These are phyloP conservation scores for Pyrrhia umbra DNA, from an alignment of 2,888 invertebrate species.

Conservation along the genomic window DNA sequence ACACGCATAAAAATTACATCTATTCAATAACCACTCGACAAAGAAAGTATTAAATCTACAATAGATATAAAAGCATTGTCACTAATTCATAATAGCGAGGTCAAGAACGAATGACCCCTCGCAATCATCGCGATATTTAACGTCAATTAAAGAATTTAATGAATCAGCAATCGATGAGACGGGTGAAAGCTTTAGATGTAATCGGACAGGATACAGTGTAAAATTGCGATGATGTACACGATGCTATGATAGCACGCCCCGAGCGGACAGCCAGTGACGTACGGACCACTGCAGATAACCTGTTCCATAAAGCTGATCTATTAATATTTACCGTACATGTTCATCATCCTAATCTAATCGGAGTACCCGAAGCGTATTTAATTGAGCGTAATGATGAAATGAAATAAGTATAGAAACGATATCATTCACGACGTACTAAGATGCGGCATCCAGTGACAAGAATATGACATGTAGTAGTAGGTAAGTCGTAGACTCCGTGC, in stretches of 20 bases:
- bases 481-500: constrained; percentile 65
- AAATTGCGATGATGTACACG: constrained; percentile 68
- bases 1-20: constrained; percentile 27
- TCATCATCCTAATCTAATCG: constrained; percentile 65
- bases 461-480: constrained; percentile 75
- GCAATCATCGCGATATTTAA: constrained; percentile 78
- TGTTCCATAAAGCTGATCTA: constrained; percentile 62
- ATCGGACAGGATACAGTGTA: constrained; percentile 76
- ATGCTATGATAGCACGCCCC: constrained; percentile 59
- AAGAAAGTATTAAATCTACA: constrained; percentile 61
- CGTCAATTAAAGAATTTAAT: constrained; percentile 85
- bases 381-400: constrained; percentile 70
- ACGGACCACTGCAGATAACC: constrained; percentile 65
- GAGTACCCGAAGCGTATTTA: constrained; percentile 65
- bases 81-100: constrained; percentile 80
- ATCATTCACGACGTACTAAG: constrained; percentile 61
- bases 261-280: constrained; percentile 64
- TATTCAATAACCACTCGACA: constrained; percentile 48
- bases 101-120: constrained; percentile 80
- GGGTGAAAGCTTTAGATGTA: constrained; percentile 84
- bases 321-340: constrained; percentile 65
- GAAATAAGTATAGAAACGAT: constrained; percentile 62
- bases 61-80: constrained; percentile 69
- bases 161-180: constrained; percentile 77
- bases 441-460: constrained; percentile 77